Conservation (phyloP, 2,797 vertebrate species). For the Pseudochirops cupreus region DNA sequence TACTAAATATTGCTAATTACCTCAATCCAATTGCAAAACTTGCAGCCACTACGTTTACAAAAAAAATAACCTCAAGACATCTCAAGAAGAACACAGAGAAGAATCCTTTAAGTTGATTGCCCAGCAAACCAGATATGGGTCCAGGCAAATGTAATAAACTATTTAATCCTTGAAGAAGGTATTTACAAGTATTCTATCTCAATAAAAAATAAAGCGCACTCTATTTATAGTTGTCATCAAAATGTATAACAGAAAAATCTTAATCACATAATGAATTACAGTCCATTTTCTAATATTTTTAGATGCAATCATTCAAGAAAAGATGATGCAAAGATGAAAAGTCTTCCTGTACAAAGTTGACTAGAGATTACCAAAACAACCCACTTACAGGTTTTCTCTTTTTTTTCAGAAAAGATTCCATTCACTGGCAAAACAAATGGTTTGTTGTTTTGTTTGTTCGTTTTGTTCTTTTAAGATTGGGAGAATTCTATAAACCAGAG, state of each 20-base stretch:
- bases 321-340: constrained; percentile 57
- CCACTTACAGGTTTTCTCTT: constrained; percentile 31
- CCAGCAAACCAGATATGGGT: constrained; percentile 44
- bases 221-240: constrained; percentile 55
- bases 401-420: constrained; percentile 8
- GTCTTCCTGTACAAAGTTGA: constrained; percentile 43
- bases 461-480: background rate
- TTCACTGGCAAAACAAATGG: constrained; percentile 27
- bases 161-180: constrained; percentile 39
- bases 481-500: background rate
- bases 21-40: constrained; percentile 46
- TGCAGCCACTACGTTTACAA: constrained; percentile 23
- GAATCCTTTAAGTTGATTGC: constrained; percentile 52
- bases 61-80: constrained; percentile 5
- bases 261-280: constrained; percentile 40
- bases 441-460: background rate
- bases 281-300: constrained; percentile 36
- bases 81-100: constrained; percentile 60
- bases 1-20: constrained; percentile 1
- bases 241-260: constrained; percentile 36
- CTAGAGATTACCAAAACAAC: constrained; percentile 48
- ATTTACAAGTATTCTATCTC: constrained; percentile 41
- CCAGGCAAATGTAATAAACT: constrained; percentile 62
- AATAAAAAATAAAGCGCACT: constrained; percentile 35
- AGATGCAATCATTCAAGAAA: constrained; percentile 42